Conservation (phyloP, 2,888 invertebrate species). For the Ptychoptera albimana region DNA sequence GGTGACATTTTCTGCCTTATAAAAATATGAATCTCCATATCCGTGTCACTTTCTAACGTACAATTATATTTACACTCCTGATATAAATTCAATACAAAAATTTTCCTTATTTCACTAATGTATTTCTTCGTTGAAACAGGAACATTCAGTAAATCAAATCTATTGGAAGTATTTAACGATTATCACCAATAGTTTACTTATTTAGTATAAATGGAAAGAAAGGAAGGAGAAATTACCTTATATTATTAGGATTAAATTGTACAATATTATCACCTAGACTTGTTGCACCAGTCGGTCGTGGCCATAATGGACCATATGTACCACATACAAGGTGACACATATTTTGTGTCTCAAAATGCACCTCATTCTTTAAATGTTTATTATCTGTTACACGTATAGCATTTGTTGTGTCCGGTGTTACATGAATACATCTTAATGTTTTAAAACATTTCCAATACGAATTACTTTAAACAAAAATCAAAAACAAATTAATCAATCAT, state of each 20-base stretch:
- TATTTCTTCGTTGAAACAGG: constrained; percentile 33
- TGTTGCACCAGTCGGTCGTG: constrained; percentile 41
- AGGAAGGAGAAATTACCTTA: constrained; percentile 23
- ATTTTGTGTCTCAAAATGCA: constrained; percentile 33
- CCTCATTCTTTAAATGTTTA: background rate
- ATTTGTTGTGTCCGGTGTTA: background rate
- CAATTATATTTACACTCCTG: constrained; percentile 42
- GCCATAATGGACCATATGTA: constrained; percentile 52
- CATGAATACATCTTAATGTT: no score
- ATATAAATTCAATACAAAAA: constrained; percentile 38
- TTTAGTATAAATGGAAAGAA: background rate
- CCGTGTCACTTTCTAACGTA: constrained; percentile 31
- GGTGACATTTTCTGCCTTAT: constrained; percentile 33
- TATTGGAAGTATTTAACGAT: constrained; percentile 14
- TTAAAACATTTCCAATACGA: no score
- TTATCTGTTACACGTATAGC: background rate
- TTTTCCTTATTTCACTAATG: constrained; percentile 36
- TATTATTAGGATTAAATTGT: constrained; percentile 38
- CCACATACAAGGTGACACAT: constrained; percentile 54
- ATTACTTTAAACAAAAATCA: no score
- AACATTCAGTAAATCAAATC: constrained; percentile 37
- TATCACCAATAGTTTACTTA: no score
- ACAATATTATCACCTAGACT: constrained; percentile 28
- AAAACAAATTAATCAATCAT: no score
- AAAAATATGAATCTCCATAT: constrained; percentile 39